These are phyloP conservation scores for Melanotaenia maccullochi DNA, from an alignment of 2,797 vertebrate species.

Conservation along the genomic window DNA sequence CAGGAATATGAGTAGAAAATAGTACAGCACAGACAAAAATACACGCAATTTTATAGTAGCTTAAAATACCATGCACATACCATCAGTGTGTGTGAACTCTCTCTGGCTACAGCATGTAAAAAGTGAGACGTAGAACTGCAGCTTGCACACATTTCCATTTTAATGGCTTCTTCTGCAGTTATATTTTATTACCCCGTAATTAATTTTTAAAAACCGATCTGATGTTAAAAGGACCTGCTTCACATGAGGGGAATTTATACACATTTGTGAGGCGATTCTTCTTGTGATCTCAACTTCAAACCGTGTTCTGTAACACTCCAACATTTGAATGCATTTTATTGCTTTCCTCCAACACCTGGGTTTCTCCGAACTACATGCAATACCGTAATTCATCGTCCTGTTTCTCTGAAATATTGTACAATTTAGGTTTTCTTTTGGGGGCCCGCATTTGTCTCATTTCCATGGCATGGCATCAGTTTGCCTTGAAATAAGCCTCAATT, in stretches of 20 bases:
- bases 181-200: background rate
- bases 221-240: background rate
- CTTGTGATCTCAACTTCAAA: background rate
- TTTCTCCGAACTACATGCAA: background rate
- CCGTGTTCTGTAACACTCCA: no score
- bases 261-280: no score
- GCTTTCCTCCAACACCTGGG: background rate
- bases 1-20: constrained; percentile 15
- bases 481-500: no score
- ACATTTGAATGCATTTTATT: background rate
- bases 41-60: constrained; percentile 14
- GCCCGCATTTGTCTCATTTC: no score
- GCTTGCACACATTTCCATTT: background rate
- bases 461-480: no score
- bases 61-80: constrained; percentile 27
- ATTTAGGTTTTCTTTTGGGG: no score
- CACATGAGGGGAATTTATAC: background rate
- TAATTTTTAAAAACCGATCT: background rate
- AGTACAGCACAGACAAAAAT: constrained; percentile 10
- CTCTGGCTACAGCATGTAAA: constrained; percentile 3
- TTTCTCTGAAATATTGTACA: background rate
- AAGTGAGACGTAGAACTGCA: background rate
- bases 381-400: background rate
- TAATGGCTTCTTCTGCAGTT: background rate
- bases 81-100: constrained; percentile 9